Evolutionary conservation across 2,113 vertebrate species (phyloP).

Genomic region (Gracilinanus agilis): DNA sequence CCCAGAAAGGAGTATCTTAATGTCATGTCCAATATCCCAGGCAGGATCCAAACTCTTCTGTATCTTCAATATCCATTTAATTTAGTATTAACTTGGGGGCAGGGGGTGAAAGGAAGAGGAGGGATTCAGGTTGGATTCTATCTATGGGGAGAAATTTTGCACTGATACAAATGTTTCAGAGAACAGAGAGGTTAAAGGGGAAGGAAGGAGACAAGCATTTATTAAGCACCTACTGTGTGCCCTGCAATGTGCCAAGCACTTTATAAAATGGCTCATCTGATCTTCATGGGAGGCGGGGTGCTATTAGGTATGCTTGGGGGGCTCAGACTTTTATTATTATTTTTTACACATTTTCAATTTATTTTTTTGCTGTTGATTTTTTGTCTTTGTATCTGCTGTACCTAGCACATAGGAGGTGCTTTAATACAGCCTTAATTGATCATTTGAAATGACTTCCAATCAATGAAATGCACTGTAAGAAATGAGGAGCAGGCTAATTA

Average conservation of each 20-base stretch:
- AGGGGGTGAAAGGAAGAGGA: background rate
- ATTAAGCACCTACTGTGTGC: background rate
- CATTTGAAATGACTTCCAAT: too few relatives aligned
- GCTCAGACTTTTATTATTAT: too few relatives aligned
- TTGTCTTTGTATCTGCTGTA: too few relatives aligned
- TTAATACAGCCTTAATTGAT: too few relatives aligned
- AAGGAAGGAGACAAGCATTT: background rate
- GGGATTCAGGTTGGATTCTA: background rate
- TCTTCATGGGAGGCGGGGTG: background rate
- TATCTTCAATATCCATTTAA: background rate
- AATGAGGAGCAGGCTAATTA: too few relatives aligned
- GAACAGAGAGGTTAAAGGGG: background rate
- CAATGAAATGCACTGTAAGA: too few relatives aligned
- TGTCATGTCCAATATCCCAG: background rate
- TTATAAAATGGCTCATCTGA: background rate
- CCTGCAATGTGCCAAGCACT: background rate
- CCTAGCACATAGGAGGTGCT: too few relatives aligned
- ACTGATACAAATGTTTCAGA: background rate
- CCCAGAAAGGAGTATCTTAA: background rate
- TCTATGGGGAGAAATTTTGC: background rate
- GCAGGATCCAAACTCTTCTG: background rate
- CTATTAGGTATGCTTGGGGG: background rate
- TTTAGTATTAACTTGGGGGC: background rate
- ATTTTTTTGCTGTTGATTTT: too few relatives aligned
- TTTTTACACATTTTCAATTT: too few relatives aligned